phyloP scores from a whole-genome alignment of 2,113 vertebrate genomes.

The Callopanchax toddi region DNA sequence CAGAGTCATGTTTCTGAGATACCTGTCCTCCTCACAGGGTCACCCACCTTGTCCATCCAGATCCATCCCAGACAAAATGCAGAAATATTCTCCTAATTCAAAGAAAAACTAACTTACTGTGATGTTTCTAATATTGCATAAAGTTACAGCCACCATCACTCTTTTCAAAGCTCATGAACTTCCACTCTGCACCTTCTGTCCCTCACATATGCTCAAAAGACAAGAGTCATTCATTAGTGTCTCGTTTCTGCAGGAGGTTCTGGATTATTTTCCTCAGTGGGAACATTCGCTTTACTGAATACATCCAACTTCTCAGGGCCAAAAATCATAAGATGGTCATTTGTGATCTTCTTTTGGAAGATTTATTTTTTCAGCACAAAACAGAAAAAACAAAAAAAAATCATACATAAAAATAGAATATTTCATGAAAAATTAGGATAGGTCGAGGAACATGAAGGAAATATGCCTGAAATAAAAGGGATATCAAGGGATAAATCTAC shows the following conservation, averaged over 20 bases:
- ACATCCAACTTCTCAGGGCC: background rate
- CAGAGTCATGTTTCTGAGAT: constrained; percentile 42
- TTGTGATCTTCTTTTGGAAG: too few species aligned
- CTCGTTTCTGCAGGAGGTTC: constrained; percentile 17
- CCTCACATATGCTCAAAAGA: constrained; percentile 24
- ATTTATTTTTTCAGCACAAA: too few species aligned
- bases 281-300: background rate
- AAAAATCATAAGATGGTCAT: too few species aligned
- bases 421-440: too few species aligned
- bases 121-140: constrained; percentile 19
- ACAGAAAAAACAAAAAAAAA: too few species aligned
- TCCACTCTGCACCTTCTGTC: constrained; percentile 14
- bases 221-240: constrained; percentile 34
- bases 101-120: constrained; percentile 26
- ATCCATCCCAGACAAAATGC: constrained; percentile 25
- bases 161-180: constrained; percentile 42
- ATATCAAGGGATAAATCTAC: too few species aligned
- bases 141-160: constrained; percentile 9
- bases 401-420: too few species aligned
- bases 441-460: too few species aligned
- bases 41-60: constrained; percentile 42
- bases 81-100: constrained; percentile 34
- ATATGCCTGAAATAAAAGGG: too few species aligned
- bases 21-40: constrained; percentile 48
- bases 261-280: constrained; percentile 9